Percentiles rank a stretch among this genome's conserved stretches.
Conservation (phyloP, 2,888 invertebrate species). For the Sminthurides aquaticus region DNA sequence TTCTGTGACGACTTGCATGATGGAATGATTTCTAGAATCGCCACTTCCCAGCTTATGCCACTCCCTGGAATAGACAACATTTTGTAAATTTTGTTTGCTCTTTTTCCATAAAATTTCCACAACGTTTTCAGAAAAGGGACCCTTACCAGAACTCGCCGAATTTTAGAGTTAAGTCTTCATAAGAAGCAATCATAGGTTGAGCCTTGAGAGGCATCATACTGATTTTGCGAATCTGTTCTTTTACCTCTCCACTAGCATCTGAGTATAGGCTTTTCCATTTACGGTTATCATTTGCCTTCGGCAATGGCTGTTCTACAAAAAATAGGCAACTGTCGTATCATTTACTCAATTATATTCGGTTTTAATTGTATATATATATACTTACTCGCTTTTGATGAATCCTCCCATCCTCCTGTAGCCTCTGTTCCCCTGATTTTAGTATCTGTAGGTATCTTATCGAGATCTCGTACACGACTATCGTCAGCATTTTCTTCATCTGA, state of each 20-base stretch:
- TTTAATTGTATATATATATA: neutral
- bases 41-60: slow-evolving; percentile 28
- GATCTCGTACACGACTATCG: no score
- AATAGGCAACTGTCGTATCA: no score
- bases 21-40: neutral
- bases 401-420: no score
- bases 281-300: slow-evolving; percentile 11
- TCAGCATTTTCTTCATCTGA: neutral
- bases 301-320: no score
- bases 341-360: no score
- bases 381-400: neutral
- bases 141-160: slow-evolving; percentile 38
- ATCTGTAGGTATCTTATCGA: no score
- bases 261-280: slow-evolving; percentile 23
- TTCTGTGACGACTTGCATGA: slow-evolving; percentile 18
- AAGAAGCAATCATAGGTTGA: slow-evolving; percentile 31
- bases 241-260: slow-evolving; percentile 15
- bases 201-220: slow-evolving; percentile 12
- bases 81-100: neutral
- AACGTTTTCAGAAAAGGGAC: neutral
- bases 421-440: no score
- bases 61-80: slow-evolving; percentile 28
- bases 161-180: slow-evolving; percentile 26
- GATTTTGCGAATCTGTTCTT: slow-evolving; percentile 17
- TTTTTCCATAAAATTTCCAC: neutral